Percentiles rank a stretch among this genome's conserved stretches.
These are phyloP conservation scores for Bubo blakistoni DNA, from an alignment of 2,113 vertebrate species.

Conservation along the genomic window DNA sequence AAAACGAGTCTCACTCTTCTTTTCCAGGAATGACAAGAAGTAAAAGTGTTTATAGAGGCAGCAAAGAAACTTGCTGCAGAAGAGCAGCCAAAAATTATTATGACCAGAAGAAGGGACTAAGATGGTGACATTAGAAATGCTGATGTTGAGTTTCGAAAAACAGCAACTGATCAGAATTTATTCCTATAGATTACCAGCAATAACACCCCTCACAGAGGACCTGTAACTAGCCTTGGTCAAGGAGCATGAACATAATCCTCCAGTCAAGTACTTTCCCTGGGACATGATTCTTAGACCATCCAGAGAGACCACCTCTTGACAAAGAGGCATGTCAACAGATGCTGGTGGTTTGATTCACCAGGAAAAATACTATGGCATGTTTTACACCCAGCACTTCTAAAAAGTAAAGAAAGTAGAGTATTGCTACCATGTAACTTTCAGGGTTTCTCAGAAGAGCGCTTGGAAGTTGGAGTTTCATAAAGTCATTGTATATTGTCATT, in stretches of 20 bases:
- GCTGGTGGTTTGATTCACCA: background rate
- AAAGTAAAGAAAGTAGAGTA: background rate
- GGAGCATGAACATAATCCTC: background rate
- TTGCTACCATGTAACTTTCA: slow-evolving; percentile 37
- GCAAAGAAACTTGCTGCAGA: background rate
- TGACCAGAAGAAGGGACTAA: background rate
- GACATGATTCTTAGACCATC: slow-evolving; percentile 18
- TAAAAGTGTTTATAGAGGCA: slow-evolving; percentile 34
- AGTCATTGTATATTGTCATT: slow-evolving; percentile 52
- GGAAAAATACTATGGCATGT: background rate
- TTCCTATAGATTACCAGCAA: background rate
- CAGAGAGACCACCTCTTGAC: slow-evolving; percentile 43
- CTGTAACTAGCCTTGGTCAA: background rate
- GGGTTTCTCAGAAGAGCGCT: slow-evolving; percentile 47
- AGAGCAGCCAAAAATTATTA: slow-evolving; percentile 5
- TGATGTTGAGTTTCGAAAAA: background rate
- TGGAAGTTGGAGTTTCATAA: slow-evolving; percentile 48
- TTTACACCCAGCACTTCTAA: background rate
- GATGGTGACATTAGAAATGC: slow-evolving; percentile 18
- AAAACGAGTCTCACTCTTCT: background rate
- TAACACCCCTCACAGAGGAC: background rate
- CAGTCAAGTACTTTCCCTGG: background rate
- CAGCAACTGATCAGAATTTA: slow-evolving; percentile 7
- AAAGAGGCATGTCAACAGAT: slow-evolving; percentile 39
- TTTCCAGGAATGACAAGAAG: background rate